Percentiles rank a stretch among this genome's conserved stretches.
phyloP scores from a whole-genome alignment of 2,113 vertebrate species.

The Hippocampus guttulatus region DNA sequence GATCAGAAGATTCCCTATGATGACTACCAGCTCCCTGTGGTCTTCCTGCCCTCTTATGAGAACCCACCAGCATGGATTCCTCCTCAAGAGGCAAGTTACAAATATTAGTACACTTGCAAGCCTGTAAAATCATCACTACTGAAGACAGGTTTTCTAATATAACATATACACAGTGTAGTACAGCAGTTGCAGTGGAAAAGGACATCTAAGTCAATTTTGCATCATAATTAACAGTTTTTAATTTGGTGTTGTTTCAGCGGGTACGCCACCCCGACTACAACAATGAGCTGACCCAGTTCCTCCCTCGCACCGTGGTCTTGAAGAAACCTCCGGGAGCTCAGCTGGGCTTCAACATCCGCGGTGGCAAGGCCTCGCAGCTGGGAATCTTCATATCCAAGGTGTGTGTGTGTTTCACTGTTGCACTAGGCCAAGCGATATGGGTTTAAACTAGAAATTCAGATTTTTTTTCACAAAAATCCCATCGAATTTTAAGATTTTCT shows the following conservation, averaged over 20 bases:
- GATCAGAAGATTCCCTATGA: constrained; percentile 86
- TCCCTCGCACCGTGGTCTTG: constrained; percentile 85
- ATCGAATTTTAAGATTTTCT: neutral
- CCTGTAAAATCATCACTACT: neutral
- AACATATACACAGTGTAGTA: neutral
- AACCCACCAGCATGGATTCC: constrained; percentile 92
- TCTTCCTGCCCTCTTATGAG: constrained; percentile 91
- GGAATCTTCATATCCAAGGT: constrained; percentile 98
- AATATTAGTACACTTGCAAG: neutral
- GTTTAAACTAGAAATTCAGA: neutral
- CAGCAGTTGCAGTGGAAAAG: too few species aligned
- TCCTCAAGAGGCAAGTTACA: constrained; percentile 78
- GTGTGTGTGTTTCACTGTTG: neutral
- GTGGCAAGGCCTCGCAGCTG: constrained; percentile 94
- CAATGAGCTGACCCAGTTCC: constrained; percentile 93
- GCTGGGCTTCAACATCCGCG: constrained; percentile 96
- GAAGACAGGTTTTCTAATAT: neutral
- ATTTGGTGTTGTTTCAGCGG: constrained; percentile 67
- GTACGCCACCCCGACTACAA: constrained; percentile 96
- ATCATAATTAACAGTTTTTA: neutral
- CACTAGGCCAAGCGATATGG: too few species aligned
- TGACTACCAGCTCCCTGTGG: constrained; percentile 87
- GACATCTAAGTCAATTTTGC: too few species aligned
- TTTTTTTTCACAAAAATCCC: neutral
- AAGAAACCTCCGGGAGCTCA: constrained; percentile 94